These are phyloP conservation scores for Eurytoma adleriae DNA, from an alignment of 2,888 invertebrate genomes.

Conservation along the genomic window DNA sequence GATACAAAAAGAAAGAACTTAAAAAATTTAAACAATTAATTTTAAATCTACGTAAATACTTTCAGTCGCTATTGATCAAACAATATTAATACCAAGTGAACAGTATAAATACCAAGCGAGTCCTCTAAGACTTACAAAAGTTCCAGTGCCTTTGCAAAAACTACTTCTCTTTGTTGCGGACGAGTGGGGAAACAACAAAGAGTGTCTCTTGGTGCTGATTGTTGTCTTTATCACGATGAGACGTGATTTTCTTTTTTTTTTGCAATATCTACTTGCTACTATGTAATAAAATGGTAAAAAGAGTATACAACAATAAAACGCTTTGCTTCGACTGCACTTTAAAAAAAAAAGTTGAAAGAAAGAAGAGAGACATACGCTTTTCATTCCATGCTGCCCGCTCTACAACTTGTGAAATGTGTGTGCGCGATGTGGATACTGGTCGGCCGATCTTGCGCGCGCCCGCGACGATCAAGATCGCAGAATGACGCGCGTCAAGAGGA, in stretches of 20 bases:
- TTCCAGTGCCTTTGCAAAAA: slow-evolving; percentile 35
- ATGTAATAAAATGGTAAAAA: slow-evolving; percentile 26
- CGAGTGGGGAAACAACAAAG: slow-evolving; percentile 43
- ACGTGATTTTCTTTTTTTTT: slow-evolving; percentile 24
- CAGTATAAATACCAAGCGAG: slow-evolving; percentile 34
- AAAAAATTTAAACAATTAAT: neutral
- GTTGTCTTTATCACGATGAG: slow-evolving; percentile 30
- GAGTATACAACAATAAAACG: slow-evolving; percentile 10
- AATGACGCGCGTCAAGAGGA: neutral
- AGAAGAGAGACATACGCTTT: slow-evolving; percentile 37
- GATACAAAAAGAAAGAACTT: slow-evolving; percentile 20
- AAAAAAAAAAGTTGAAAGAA: slow-evolving; percentile 4
- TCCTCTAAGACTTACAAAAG: slow-evolving; percentile 37
- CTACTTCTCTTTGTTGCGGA: slow-evolving; percentile 46
- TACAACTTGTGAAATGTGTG: slow-evolving; percentile 54
- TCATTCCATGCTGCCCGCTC: slow-evolving; percentile 64
- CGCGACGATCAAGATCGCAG: neutral
- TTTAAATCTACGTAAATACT: slow-evolving; percentile 51
- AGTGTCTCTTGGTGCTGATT: slow-evolving; percentile 29
- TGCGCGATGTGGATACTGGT: slow-evolving; percentile 26
- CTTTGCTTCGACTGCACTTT: slow-evolving; percentile 40
- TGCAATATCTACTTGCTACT: slow-evolving; percentile 39
- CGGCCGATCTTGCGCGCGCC: neutral
- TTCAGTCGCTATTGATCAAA: slow-evolving; percentile 18
- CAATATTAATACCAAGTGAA: slow-evolving; percentile 4